phyloP scores from a whole-genome alignment of 2,113 vertebrate species.

The Pungitius pungitius region DNA sequence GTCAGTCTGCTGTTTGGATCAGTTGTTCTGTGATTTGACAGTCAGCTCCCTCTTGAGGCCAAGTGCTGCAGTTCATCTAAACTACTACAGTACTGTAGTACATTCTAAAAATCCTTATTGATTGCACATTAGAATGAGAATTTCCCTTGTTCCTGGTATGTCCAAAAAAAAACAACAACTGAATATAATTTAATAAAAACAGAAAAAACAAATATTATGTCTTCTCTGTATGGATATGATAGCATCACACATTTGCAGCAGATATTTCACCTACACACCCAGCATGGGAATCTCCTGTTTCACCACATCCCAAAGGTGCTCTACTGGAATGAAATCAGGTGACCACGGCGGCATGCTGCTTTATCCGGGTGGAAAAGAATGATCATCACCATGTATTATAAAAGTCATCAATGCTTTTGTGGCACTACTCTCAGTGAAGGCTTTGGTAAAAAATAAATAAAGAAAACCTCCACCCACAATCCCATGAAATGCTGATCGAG shows the following conservation, averaged over 20 bases:
- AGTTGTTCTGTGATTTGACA: slow-evolving; percentile 7
- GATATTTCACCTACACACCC: not conserved
- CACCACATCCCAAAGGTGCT: not conserved
- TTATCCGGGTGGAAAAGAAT: not conserved
- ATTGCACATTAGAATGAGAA: not conserved
- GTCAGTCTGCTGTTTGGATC: slow-evolving; percentile 28
- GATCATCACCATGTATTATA: not conserved
- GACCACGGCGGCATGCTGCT: not conserved
- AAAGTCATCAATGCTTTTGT: not conserved
- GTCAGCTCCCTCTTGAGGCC: slow-evolving; percentile 7
- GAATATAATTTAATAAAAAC: not conserved
- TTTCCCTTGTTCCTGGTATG: not conserved
- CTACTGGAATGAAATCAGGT: not conserved
- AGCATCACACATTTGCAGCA: not conserved
- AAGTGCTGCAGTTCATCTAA: not conserved
- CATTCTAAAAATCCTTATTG: not conserved
- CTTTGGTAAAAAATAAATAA: not conserved
- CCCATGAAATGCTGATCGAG: not conserved
- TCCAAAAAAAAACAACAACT: not conserved
- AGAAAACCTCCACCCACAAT: not conserved
- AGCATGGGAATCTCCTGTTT: not conserved
- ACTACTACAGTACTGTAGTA: too few species aligned
- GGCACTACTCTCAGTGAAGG: not conserved
- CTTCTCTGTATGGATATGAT: not conserved
- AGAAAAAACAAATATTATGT: not conserved